Evolutionary conservation across 2,888 invertebrate genomes (phyloP).

Genomic region (Tipula helvola): DNA sequence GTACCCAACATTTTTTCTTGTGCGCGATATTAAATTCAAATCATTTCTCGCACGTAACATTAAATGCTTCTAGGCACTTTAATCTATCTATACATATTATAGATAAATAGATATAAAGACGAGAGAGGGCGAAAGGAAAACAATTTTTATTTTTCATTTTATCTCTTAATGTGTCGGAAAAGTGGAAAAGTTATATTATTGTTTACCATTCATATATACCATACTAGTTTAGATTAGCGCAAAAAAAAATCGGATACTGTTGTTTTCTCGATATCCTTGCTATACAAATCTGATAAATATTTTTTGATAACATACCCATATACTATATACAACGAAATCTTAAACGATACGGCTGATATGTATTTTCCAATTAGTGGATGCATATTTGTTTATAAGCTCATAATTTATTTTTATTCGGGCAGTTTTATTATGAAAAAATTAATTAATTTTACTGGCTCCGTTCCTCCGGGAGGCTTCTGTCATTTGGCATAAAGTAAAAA

Average conservation of each 20-base stretch:
- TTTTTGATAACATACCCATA: background rate
- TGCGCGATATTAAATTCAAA: background rate
- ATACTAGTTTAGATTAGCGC: background rate
- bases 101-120: background rate
- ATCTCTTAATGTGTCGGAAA: background rate
- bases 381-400: too few species aligned
- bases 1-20: background rate
- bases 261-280: background rate
- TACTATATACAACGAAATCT: background rate
- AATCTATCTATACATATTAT: background rate
- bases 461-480: too few species aligned
- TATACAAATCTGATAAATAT: background rate
- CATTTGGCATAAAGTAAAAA: too few species aligned
- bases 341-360: background rate
- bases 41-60: background rate
- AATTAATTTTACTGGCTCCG: too few species aligned
- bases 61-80: background rate
- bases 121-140: background rate
- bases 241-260: background rate
- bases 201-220: background rate
- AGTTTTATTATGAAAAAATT: too few species aligned
- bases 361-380: background rate
- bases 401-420: too few species aligned
- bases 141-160: background rate
- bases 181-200: background rate